Base-by-base conservation (phyloP, 2,888 invertebrate species). In the Hetaerina titia region DNA sequence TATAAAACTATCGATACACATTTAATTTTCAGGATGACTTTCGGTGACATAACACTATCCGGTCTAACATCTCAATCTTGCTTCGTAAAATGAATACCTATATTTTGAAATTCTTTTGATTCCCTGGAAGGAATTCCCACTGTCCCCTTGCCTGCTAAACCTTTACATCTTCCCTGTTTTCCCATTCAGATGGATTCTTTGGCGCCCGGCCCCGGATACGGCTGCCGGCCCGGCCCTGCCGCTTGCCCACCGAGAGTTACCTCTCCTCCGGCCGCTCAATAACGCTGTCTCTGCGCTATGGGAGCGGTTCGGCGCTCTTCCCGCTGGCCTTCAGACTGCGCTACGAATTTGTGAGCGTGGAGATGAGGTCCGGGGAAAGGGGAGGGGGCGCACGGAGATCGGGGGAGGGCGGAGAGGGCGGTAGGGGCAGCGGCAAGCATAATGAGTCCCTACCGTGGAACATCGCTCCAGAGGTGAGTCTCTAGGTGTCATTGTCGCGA, bases 321-420 rank as follows among this genome's bases (percentile, higher is more conserved):
- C 98, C 98, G 5, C 98, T 98, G 95, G 97, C 98, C 96, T 98
- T 98, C 96, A 97, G 98, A 87, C 97, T 98, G 8, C 98, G 98
- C 94, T 98, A 98, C 96, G 98, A 98, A 97, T 98, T 98, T 96
- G 98, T 98, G 45, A 98, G 98, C 96, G 97, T 92, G 92, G 92
- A 92, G 92, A 64, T 92, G 69, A 60, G 92, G 19, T 69, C 92
- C 2, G 92, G 92, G 22, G 92, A 45, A 22, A 69, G 69, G 57
- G 56, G 92, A 19, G 56, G 64, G 4, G 57, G 69, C 0, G 69
- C 69, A 9, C 22, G 69, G 22, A 60, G 92, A 5, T 13, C 13
- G n/a, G 92, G 92, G 7, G 31, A 45, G 22, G 90, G 90, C 25
- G 57, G 22, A 2, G 92, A 56, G 9, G 64, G 56, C 7, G 92